These are phyloP conservation scores for Crotophaga sulcirostris DNA, from an alignment of 2,113 vertebrate genomes.

Conservation along the genomic window DNA sequence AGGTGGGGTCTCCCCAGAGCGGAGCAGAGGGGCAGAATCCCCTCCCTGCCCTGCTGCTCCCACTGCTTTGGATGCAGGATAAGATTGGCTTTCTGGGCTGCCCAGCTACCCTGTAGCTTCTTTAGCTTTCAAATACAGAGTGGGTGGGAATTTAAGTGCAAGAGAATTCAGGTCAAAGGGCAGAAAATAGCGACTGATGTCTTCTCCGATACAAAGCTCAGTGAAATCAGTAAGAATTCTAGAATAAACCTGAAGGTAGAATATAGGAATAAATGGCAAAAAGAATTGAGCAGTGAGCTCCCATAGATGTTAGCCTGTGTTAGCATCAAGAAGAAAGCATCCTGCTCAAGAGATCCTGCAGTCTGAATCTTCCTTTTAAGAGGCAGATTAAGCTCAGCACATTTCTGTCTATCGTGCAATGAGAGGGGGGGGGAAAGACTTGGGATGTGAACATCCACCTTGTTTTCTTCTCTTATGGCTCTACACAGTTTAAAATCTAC, in stretches of 20 bases:
- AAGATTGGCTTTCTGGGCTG: too few relatives aligned
- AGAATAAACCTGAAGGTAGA: neutral
- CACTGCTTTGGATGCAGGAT: too few relatives aligned
- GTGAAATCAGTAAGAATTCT: neutral
- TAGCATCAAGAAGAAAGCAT: neutral
- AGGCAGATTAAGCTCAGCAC: neutral
- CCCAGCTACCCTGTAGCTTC: neutral
- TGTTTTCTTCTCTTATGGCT: neutral
- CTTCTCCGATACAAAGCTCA: neutral
- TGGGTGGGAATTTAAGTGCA: neutral
- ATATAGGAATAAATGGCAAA: neutral
- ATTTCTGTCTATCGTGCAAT: neutral
- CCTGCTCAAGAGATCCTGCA: neutral
- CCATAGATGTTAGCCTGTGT: too few relatives aligned
- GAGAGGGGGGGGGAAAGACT: neutral
- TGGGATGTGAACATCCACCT: neutral
- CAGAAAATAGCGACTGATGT: neutral
- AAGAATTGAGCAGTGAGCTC: neutral
- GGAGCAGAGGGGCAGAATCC: too few relatives aligned
- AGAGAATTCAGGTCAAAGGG: neutral
- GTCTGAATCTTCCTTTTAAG: neutral
- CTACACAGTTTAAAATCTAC: neutral
- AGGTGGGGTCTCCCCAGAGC: too few relatives aligned
- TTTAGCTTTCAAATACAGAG: fast-evolving
- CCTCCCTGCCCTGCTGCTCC: too few relatives aligned